These are phyloP conservation scores for Lasioglossum lativentre DNA, from an alignment of 2,888 invertebrate species.

Conservation along the genomic window DNA sequence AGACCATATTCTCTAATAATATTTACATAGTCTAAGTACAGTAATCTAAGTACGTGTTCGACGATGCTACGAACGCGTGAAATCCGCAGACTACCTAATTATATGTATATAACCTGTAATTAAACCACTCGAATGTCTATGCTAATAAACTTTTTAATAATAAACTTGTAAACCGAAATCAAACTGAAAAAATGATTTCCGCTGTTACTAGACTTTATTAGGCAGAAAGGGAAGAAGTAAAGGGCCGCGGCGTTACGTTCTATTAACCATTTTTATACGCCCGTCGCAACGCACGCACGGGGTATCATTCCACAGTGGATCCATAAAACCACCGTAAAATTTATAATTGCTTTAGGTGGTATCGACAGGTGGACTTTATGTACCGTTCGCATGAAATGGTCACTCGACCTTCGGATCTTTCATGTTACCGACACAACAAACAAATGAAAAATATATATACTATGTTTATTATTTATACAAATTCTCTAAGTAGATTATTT, in stretches of 20 bases:
- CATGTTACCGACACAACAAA: background rate
- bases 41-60: too few species aligned
- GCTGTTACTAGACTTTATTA: background rate
- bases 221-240: background rate
- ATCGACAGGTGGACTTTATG: background rate
- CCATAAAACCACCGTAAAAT: background rate
- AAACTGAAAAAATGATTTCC: background rate
- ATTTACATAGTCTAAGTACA: too few species aligned
- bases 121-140: background rate
- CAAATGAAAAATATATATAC: background rate
- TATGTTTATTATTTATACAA: too few species aligned
- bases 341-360: background rate
- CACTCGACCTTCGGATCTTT: background rate
- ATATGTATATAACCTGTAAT: background rate
- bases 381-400: background rate
- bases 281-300: background rate
- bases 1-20: too few species aligned
- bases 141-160: background rate
- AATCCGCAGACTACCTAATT: too few species aligned
- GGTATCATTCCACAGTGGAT: background rate
- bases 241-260: too few species aligned
- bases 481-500: too few species aligned
- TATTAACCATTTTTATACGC: background rate
- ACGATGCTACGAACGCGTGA: background rate
- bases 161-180: background rate